Percentiles rank a stretch among this genome's conserved stretches.
Conservation (phyloP, 2,113 vertebrate species). For the Willisornis vidua region DNA sequence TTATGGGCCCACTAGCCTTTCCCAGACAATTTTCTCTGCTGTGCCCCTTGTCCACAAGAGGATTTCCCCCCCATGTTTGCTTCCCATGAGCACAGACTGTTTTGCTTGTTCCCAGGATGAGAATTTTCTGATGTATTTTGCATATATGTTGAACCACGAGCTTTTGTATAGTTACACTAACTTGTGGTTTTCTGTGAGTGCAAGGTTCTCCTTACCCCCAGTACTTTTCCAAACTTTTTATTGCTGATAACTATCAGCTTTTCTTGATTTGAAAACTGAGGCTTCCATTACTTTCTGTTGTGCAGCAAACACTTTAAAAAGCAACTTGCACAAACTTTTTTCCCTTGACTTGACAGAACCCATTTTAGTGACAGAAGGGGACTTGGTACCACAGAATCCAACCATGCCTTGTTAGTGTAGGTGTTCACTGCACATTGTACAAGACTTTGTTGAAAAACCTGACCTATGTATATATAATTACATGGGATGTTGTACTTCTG, state of each 20-base stretch:
- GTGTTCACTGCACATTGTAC: fast-evolving
- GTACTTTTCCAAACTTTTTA: conserved; percentile 14
- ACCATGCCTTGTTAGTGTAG: background rate
- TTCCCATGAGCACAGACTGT: background rate
- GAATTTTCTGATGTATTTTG: conserved; percentile 26
- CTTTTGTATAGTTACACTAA: background rate
- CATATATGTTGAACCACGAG: background rate
- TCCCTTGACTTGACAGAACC: background rate
- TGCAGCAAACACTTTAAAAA: background rate
- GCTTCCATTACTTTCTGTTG: background rate
- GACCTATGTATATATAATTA: background rate
- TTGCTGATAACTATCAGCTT: background rate
- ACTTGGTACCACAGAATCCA: background rate
- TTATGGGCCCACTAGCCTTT: background rate
- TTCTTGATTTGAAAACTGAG: background rate
- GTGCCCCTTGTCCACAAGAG: background rate
- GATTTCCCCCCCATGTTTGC: background rate
- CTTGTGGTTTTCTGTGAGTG: background rate
- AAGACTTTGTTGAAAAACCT: background rate
- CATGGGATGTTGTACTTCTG: background rate
- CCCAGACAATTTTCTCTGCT: background rate
- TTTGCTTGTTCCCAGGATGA: conserved; percentile 15
- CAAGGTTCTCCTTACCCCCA: background rate
- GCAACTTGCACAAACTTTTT: background rate
- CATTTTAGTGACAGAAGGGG: background rate